Percentiles rank a stretch among this genome's conserved stretches.
These are phyloP conservation scores for Eudyptes chrysolophus DNA, from an alignment of 2,113 vertebrate genomes.

Conservation along the genomic window DNA sequence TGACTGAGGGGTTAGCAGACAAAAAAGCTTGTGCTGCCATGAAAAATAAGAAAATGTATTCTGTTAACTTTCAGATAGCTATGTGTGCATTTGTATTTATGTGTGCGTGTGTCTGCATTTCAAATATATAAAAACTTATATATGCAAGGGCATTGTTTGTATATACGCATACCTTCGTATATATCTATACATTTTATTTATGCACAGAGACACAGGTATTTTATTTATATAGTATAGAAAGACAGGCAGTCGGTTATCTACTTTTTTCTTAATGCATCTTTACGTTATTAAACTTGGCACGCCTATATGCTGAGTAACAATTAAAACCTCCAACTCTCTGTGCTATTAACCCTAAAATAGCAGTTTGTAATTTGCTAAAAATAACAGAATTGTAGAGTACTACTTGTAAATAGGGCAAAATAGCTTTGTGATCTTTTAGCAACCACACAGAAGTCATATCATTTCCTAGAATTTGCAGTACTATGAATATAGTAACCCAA, in stretches of 20 bases:
- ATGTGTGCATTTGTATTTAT: background rate
- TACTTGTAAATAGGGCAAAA: slow-evolving; percentile 10
- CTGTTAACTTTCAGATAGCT: slow-evolving; percentile 63
- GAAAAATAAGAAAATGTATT: slow-evolving; percentile 54
- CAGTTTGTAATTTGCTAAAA: background rate
- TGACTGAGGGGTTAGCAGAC: slow-evolving; percentile 71
- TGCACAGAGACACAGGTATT: background rate
- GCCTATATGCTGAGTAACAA: slow-evolving; percentile 11
- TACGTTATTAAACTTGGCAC: background rate
- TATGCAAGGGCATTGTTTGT: background rate
- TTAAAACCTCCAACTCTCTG: background rate
- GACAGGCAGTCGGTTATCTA: background rate
- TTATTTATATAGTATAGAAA: background rate
- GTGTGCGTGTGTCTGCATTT: background rate
- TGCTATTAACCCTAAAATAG: slow-evolving; percentile 67
- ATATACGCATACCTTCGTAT: background rate
- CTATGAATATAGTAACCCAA: background rate
- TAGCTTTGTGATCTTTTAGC: background rate
- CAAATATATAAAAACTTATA: background rate
- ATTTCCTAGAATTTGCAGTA: slow-evolving; percentile 57
- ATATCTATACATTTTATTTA: background rate
- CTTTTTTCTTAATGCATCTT: background rate
- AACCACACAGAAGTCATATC: background rate
- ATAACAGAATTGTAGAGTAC: background rate
- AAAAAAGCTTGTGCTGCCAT: slow-evolving; percentile 58